phyloP scores from a whole-genome alignment of 2,888 invertebrate species.

The Hoplodrina blanda region DNA sequence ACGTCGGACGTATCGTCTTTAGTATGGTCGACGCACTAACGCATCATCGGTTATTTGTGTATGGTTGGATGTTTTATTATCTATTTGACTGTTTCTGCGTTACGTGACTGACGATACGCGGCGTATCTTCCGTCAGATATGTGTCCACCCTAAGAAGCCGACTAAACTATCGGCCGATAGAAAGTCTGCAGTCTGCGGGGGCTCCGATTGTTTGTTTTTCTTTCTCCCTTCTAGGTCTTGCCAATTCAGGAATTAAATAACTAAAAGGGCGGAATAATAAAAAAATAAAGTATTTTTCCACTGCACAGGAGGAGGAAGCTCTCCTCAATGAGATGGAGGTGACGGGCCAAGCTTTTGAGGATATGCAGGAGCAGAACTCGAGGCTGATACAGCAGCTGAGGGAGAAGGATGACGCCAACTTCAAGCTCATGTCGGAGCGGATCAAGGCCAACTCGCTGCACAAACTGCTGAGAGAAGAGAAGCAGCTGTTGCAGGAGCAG shows the following conservation, averaged over 20 bases:
- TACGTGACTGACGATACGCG: too few relatives aligned
- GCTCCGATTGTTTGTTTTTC: background rate
- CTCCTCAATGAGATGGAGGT: slow-evolving; percentile 99
- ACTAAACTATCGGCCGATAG: too few relatives aligned
- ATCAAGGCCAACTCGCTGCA: slow-evolving; percentile 99
- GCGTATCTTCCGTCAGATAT: too few relatives aligned
- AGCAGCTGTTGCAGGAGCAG: slow-evolving; percentile 97
- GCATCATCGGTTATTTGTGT: too few relatives aligned
- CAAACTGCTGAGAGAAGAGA: slow-evolving; percentile 98
- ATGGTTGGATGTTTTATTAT: too few relatives aligned
- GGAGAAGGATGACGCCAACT: slow-evolving; percentile 99
- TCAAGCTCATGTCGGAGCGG: slow-evolving; percentile 99
- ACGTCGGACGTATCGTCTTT: too few relatives aligned
- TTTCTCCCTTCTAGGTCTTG: slow-evolving; percentile 48
- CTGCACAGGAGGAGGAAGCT: slow-evolving; percentile 96
- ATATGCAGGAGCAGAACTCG: slow-evolving; percentile 99
- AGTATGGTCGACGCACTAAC: too few relatives aligned
- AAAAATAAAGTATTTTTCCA: slow-evolving; percentile 45
- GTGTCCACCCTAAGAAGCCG: too few relatives aligned
- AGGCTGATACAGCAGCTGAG: slow-evolving; percentile 98
- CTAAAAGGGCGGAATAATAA: slow-evolving; percentile 48
- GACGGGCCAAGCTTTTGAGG: slow-evolving; percentile 99
- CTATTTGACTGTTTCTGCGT: too few relatives aligned
- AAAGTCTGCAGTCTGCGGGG: too few relatives aligned
- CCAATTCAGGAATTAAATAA: slow-evolving; percentile 36